Evolutionary conservation across 1,140 invertebrate species (phyloP).

Genomic region (Adoxophyes honmai): DNA sequence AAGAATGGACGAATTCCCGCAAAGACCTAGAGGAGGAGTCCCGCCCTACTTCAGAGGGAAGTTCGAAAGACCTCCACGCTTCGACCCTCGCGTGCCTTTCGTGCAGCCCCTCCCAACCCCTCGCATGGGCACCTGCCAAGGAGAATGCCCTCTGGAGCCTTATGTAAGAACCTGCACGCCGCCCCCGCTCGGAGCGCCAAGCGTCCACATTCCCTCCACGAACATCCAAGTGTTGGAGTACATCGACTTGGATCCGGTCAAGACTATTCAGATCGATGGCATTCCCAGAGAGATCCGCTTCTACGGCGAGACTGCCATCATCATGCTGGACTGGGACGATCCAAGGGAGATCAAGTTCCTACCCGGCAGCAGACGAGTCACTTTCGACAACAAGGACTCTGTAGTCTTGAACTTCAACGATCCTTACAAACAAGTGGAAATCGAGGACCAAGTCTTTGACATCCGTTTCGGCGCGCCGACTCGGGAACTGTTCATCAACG

Average conservation of each 20-base stretch:
- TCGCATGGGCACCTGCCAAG: conserved; percentile 57
- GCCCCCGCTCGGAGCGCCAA: conserved; percentile 56
- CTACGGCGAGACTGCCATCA: conserved; percentile 90
- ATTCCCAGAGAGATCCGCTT: conserved; percentile 89
- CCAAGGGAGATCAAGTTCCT: conserved; percentile 91
- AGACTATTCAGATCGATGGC: conserved; percentile 91
- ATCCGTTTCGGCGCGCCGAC: conserved; percentile 95
- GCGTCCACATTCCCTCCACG: conserved; percentile 73
- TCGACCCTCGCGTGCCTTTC: conserved; percentile 45
- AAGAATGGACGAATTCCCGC: conserved; percentile 45
- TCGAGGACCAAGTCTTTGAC: conserved; percentile 84
- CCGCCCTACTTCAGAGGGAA: conserved; percentile 57
- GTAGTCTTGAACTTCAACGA: conserved; percentile 84
- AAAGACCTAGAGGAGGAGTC: conserved; percentile 50
- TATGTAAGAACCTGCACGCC: conserved; percentile 55
- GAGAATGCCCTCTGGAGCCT: conserved; percentile 48
- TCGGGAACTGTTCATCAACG: conserved; percentile 93
- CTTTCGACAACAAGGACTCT: conserved; percentile 85
- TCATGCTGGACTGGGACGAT: conserved; percentile 90
- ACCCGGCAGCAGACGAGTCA: conserved; percentile 80
- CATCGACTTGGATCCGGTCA: conserved; percentile 82
- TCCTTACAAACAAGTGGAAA: conserved; percentile 83
- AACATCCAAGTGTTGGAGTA: conserved; percentile 79
- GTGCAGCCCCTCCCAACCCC: conserved; percentile 43
- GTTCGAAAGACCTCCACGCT: conserved; percentile 46